A percentile compares a stretch with the other conserved stretches of the same genome.
phyloP scores from a whole-genome alignment of 2,797 vertebrate genomes.

The Eleutherodactylus coqui region DNA sequence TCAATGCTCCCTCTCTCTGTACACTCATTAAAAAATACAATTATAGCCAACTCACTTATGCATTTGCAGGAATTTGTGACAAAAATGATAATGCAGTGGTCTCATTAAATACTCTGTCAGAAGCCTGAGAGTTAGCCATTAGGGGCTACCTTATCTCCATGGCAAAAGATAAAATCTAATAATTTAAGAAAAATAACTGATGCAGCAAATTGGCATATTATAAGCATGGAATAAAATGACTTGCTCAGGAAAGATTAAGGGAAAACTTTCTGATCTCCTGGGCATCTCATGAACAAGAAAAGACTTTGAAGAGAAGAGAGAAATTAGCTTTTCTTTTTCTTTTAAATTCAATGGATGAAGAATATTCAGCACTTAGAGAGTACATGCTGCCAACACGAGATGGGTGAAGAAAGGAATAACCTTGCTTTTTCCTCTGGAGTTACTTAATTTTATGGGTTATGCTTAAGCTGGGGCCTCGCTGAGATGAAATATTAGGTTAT shows the following conservation, averaged over 20 bases:
- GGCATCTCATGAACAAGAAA: conserved; percentile 54
- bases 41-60: conserved; percentile 60
- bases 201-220: conserved; percentile 64
- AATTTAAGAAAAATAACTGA: conserved; percentile 64
- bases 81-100: conserved; percentile 62
- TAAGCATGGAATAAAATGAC: conserved; percentile 64
- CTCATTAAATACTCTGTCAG: conserved; percentile 64
- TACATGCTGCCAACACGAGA: conserved; percentile 32
- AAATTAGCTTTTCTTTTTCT: conserved; percentile 38
- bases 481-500: background rate
- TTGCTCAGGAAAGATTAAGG: conserved; percentile 62
- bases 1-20: conserved; percentile 30
- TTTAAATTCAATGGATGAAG: conserved; percentile 36
- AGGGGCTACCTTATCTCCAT: conserved; percentile 62
- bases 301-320: conserved; percentile 60
- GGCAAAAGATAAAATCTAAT: conserved; percentile 64
- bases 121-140: conserved; percentile 60
- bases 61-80: conserved; percentile 62
- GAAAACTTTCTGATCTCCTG: conserved; percentile 60
- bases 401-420: conserved; percentile 20
- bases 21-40: conserved; percentile 62
- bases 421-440: conserved; percentile 17
- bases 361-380: conserved; percentile 25
- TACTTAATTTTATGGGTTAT: conserved; percentile 20
- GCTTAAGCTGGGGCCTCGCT: background rate